Percentiles rank a stretch among this genome's conserved stretches.
phyloP scores from a whole-genome alignment of 2,888 invertebrate species.

The Poecilus cupreus region DNA sequence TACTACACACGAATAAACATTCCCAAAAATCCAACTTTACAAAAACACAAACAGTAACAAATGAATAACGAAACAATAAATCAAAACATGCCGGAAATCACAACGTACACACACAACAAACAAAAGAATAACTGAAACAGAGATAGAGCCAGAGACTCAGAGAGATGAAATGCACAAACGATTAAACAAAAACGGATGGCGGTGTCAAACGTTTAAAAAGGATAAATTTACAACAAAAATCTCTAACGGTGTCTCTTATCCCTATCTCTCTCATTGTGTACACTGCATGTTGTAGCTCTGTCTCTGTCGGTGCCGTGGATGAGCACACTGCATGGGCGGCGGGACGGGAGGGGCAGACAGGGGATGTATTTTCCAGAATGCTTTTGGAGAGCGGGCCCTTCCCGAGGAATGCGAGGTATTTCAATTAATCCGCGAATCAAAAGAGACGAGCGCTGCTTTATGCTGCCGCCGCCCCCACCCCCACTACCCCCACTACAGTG shows the following conservation, averaged over 20 bases:
- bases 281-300: background rate
- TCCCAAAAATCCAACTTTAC: background rate
- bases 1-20: background rate
- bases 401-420: constrained; percentile 72
- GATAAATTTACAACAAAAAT: constrained; percentile 51
- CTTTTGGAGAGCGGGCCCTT: constrained; percentile 63
- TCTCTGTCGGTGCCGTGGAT: constrained; percentile 18
- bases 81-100: constrained; percentile 40
- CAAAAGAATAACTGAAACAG: constrained; percentile 24
- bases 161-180: constrained; percentile 34
- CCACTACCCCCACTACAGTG: constrained; percentile 6
- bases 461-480: constrained; percentile 57
- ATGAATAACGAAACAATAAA: constrained; percentile 46
- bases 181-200: constrained; percentile 46
- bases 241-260: constrained; percentile 1
- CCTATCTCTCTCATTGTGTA: background rate
- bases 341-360: background rate
- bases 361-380: constrained; percentile 66
- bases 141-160: constrained; percentile 22
- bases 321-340: background rate
- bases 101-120: constrained; percentile 19
- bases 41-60: constrained; percentile 23
- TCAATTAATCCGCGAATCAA: constrained; percentile 74
- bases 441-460: constrained; percentile 72
- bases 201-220: constrained; percentile 40